Base-by-base conservation (phyloP, 1,140 invertebrate species). In the Stegodyphus mimosarum region DNA sequence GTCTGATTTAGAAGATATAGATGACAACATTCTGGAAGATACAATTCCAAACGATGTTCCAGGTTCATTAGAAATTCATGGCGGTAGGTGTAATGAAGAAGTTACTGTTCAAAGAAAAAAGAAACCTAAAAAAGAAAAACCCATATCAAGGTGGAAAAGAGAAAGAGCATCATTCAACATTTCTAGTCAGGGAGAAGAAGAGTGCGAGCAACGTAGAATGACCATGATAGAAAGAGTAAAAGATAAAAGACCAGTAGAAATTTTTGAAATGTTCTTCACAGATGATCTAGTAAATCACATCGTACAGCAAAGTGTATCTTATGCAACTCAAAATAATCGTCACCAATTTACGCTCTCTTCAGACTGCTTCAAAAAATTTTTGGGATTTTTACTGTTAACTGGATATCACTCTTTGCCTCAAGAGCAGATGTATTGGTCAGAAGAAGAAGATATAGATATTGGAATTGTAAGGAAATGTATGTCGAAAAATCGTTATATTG, bases 81-180 rank as follows among this genome's bases (percentile, higher is more conserved):
- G 55, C 55, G 55, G 55, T 73, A 73, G 71, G 71, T 73, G 71
- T 73, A 73, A 73, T 73, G 71, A 73, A 73, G 71, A 73, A 73
- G 71, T 73, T 73, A 73, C 71, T 73, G 71, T 73, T 73, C 71
- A 73, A 73, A 73, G 71, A 73, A 73, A 73, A 73, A 66, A 66
- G 64, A n/a, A n/a, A n/a, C n/a, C n/a, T n/a, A n/a, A n/a, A n/a
- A n/a, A n/a, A n/a, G n/a, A n/a, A n/a, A n/a, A n/a, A n/a, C n/a
- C 64, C 64, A 66, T 66, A 66, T 66, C 64, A 66, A 66, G 64
- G 64, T 66, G 64, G 64, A 66, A 66, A 66, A 66, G 64, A 66
- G 64, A 66, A 66, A 66, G 64, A 66, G 7, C 64, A 66, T 66
- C 64, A 66, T 66, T 66, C 64, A 66, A 66, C 64, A 66, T 66